Percentiles rank a stretch among this genome's conserved stretches.
These are phyloP conservation scores for Anomalospiza imberbis DNA, from an alignment of 2,797 vertebrate species.

Conservation along the genomic window DNA sequence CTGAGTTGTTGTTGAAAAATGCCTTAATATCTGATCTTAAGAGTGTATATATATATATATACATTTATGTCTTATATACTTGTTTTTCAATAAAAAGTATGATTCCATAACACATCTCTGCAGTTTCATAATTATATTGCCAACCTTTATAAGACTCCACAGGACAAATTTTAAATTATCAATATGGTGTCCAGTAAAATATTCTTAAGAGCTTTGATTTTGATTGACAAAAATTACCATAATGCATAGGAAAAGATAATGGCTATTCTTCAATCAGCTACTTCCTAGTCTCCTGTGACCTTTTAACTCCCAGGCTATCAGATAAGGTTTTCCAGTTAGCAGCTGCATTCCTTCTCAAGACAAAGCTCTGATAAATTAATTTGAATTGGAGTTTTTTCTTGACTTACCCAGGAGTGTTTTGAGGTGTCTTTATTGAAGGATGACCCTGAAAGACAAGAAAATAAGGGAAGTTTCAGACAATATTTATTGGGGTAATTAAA, in stretches of 20 bases:
- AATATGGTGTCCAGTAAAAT: not conserved
- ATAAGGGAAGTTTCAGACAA: not conserved
- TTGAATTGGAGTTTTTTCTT: not conserved
- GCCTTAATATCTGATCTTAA: not conserved
- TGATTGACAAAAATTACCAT: not conserved
- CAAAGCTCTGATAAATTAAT: slow-evolving; percentile 13
- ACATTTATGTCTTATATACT: not conserved
- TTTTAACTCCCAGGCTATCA: slow-evolving; percentile 4
- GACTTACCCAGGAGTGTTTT: not conserved
- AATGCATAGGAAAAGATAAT: not conserved
- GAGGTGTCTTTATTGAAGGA: not conserved
- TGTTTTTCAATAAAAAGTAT: not conserved
- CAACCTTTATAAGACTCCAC: not conserved
- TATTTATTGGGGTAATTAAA: not conserved
- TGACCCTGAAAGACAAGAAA: not conserved
- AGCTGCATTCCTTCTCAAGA: slow-evolving; percentile 7
- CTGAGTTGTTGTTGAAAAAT: not conserved
- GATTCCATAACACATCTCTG: not conserved
- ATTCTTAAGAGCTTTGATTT: slow-evolving; percentile 11
- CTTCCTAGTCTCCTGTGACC: not conserved
- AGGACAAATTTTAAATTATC: not conserved
- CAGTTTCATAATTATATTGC: not conserved
- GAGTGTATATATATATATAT: not conserved
- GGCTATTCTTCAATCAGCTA: not conserved
- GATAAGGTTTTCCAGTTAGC: not conserved